A percentile compares a stretch with the other conserved stretches of the same genome.
phyloP scores from a whole-genome alignment of 1,140 invertebrate genomes.

The Drosophila neocordata region DNA sequence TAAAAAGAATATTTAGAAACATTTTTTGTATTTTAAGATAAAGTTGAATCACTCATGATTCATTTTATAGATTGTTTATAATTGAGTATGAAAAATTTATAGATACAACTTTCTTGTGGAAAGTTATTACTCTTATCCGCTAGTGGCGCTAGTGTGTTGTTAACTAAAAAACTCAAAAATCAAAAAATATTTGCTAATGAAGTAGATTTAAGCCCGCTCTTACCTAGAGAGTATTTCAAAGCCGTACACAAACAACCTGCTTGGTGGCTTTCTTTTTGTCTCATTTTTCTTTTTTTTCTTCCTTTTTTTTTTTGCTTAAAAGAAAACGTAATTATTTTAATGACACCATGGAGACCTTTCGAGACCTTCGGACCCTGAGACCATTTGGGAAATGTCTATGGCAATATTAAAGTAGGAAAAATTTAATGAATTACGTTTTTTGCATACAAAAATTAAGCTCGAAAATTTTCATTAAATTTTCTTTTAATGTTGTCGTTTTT shows the following conservation, averaged over 20 bases:
- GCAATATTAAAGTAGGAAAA: constrained; percentile 45
- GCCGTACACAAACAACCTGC: neutral
- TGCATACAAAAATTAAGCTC: constrained; percentile 29
- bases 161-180: neutral
- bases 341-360: constrained; percentile 54
- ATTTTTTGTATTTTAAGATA: too few species aligned
- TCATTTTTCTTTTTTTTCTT: neutral
- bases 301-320: constrained; percentile 15
- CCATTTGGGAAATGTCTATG: neutral
- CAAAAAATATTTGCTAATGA: too few species aligned
- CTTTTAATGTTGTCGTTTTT: constrained; percentile 52
- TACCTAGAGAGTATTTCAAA: neutral
- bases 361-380: constrained; percentile 17
- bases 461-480: constrained; percentile 40
- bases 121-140: neutral
- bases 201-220: too few species aligned
- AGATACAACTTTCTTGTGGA: too few species aligned
- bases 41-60: too few species aligned
- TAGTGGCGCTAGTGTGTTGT: neutral
- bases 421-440: constrained; percentile 61
- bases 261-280: neutral
- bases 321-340: constrained; percentile 71
- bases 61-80: too few species aligned
- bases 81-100: too few species aligned
- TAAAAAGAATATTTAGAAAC: too few species aligned